These are phyloP conservation scores for Ictalurus furcatus DNA, from an alignment of 2,113 vertebrate genomes.

Conservation along the genomic window DNA sequence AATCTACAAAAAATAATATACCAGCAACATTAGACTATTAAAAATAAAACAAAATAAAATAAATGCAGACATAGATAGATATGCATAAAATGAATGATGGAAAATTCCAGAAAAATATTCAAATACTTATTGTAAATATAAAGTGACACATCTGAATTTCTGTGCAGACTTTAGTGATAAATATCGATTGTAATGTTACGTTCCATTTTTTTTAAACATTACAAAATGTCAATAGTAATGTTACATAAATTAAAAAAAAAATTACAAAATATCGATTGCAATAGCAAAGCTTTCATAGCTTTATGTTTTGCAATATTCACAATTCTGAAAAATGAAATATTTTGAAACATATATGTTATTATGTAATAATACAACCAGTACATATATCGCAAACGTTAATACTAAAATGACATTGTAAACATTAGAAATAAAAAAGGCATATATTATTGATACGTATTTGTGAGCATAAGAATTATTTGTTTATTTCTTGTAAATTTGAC, in stretches of 20 bases:
- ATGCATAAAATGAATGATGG: not conserved
- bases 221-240: not conserved
- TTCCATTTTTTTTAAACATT: too few species aligned
- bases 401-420: not conserved
- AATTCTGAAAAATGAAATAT: not conserved
- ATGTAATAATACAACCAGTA: not conserved
- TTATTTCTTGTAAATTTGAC: not conserved
- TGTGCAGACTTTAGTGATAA: too few species aligned
- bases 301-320: not conserved
- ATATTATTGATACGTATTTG: not conserved
- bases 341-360: not conserved
- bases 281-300: not conserved
- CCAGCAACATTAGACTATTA: not conserved
- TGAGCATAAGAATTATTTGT: not conserved
- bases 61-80: not conserved
- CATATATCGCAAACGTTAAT: not conserved
- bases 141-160: not conserved
- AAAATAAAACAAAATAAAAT: not conserved
- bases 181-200: not conserved
- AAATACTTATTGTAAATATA: not conserved
- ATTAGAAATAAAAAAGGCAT: not conserved
- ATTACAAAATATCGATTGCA: not conserved
- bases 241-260: not conserved
- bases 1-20: slow-evolving; percentile 19
- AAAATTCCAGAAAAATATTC: not conserved